Base-by-base conservation (phyloP, 2,113 vertebrate genomes). In the Sorex araneus region DNA sequence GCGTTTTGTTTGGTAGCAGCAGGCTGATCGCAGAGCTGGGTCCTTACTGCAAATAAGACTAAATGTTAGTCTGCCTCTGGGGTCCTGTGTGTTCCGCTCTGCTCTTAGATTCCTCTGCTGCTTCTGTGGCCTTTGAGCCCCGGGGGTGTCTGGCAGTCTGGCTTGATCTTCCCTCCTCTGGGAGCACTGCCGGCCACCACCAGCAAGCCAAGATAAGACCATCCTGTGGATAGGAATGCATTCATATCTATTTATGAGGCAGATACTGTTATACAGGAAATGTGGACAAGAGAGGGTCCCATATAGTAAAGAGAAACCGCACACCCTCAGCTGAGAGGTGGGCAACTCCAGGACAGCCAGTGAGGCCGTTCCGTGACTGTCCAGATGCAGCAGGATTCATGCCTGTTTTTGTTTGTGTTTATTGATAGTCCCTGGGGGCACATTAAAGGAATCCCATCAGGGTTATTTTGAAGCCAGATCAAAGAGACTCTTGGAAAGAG, bases 1-100 rank as follows among this genome's bases (percentile, higher is more conserved):
- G 92, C 90, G 94, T 76, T 96, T 93, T 95, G 89, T 73, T 45
- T 30, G 15, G 71, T 30, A 87, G 66, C 70, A 67, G 86, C 82
- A 83, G 83, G 67, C 86, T 74, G 88, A 85, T 91, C 36, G 25
- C 60, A 13, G 43, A 60, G 54, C 43, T 88, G 79, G 40, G 76
- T 87, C 63, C 83, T 96, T 73, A 85, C 28, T 18, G 18, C 80
- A 95, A 84, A 95, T 30, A 84, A 91, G 90, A 73, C 80, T 67
- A 80, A 87, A 90, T 87, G 89, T 84, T 70, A 77, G 67, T 7
- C 0, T 32, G 60, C 79, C 83, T 63, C 0, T 0, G 74, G 64
- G 30, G 12, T 64, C 27, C 78, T 23, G 43, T 70, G 87, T 11
- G 30, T 28, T 23, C 21, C 45, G 23, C 28, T 76, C 73, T 89